These are phyloP conservation scores for Grus americana DNA, from an alignment of 2,113 vertebrate genomes.

Conservation along the genomic window DNA sequence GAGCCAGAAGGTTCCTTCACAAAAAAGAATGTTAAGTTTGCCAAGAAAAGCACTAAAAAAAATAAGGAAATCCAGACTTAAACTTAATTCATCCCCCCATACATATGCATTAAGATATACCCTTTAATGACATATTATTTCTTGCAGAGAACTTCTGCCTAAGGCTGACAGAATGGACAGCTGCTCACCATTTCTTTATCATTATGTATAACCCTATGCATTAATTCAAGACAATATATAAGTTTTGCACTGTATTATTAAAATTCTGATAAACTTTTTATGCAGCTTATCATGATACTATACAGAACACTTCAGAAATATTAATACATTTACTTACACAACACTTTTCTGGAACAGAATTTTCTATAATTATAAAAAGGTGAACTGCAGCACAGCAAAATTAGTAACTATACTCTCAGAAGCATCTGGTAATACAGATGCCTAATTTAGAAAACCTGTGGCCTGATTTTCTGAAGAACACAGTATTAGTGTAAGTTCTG, in stretches of 20 bases:
- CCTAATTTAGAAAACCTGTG: neutral
- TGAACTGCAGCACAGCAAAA: neutral
- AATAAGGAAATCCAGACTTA: constrained; percentile 57
- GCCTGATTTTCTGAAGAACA: neutral
- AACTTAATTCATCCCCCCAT: constrained; percentile 51
- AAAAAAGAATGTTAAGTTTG: constrained; percentile 26
- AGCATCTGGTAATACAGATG: constrained; percentile 16
- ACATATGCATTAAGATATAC: constrained; percentile 28
- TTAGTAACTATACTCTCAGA: neutral
- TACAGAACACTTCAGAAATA: neutral
- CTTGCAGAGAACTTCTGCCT: constrained; percentile 7
- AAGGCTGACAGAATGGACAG: constrained; percentile 4
- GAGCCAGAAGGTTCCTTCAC: constrained; percentile 52
- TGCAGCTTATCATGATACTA: neutral
- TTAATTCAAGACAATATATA: neutral
- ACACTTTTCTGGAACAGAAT: neutral
- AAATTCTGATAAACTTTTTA: neutral
- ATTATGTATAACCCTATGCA: neutral
- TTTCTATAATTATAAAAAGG: neutral
- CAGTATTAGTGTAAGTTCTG: neutral
- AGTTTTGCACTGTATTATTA: neutral
- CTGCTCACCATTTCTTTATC: constrained; percentile 30
- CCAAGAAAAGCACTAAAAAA: constrained; percentile 60
- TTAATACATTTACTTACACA: neutral
- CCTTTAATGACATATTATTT: constrained; percentile 54